Percentiles rank a stretch among this genome's conserved stretches.
These are phyloP conservation scores for Pampusana beccarii DNA, from an alignment of 2,113 vertebrate genomes.

Conservation along the genomic window DNA sequence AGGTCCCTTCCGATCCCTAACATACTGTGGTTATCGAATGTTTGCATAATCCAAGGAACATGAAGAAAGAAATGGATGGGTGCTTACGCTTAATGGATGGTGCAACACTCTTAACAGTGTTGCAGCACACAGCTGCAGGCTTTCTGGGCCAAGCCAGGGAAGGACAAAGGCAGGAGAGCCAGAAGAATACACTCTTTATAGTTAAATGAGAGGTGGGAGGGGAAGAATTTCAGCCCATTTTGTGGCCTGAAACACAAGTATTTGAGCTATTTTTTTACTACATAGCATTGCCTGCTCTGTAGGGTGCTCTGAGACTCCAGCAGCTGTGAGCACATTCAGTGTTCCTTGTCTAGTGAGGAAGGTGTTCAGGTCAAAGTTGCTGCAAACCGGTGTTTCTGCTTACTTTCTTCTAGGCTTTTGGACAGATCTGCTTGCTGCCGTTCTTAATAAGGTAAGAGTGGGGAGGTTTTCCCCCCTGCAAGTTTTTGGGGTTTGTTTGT, in stretches of 20 bases:
- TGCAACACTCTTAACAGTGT: background rate
- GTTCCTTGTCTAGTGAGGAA: background rate
- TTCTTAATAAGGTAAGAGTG: slow-evolving; percentile 54
- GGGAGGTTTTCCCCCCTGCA: background rate
- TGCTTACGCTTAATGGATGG: background rate
- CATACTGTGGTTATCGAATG: background rate
- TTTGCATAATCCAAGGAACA: background rate
- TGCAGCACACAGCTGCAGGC: background rate
- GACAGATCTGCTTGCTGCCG: slow-evolving; percentile 54
- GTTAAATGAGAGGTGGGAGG: background rate
- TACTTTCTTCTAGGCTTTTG: slow-evolving; percentile 56
- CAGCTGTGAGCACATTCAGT: background rate
- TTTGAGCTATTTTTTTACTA: background rate
- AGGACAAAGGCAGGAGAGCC: background rate
- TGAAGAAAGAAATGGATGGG: accelerated
- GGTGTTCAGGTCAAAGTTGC: background rate
- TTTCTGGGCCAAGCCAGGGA: background rate
- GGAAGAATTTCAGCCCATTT: background rate
- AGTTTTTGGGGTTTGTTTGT: background rate
- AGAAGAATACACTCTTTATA: background rate
- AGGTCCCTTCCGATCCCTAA: too few species aligned
- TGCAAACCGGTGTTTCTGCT: background rate
- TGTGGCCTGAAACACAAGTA: background rate
- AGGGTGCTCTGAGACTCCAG: background rate
- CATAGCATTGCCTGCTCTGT: background rate